A percentile compares a stretch with the other conserved stretches of the same genome.
These are phyloP conservation scores for Heliconius hortense DNA, from an alignment of 2,888 invertebrate species.

Conservation along the genomic window DNA sequence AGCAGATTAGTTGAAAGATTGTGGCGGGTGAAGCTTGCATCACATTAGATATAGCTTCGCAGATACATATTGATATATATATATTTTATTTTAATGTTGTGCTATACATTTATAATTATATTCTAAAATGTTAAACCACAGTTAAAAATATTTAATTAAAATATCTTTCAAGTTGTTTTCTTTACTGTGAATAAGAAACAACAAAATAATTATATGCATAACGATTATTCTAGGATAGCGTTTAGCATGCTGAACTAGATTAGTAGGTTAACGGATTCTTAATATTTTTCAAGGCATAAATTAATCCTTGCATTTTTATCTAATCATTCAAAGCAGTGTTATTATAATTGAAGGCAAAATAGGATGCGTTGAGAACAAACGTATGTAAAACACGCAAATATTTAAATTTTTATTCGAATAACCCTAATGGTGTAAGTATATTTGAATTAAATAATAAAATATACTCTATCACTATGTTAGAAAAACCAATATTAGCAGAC, in stretches of 20 bases:
- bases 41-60: too few species aligned
- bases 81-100: too few species aligned
- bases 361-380: neutral
- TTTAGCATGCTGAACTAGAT: conserved; percentile 1
- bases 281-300: neutral
- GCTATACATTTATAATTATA: too few species aligned
- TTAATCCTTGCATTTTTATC: neutral
- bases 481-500: conserved; percentile 15
- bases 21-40: too few species aligned
- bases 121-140: neutral
- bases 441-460: neutral
- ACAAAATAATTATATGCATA: conserved; percentile 6
- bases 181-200: neutral
- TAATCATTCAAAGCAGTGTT: conserved; percentile 2
- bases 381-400: neutral
- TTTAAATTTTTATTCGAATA: neutral
- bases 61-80: too few species aligned
- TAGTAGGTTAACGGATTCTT: conserved; percentile 20
- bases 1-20: too few species aligned
- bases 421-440: neutral
- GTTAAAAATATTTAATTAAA: neutral
- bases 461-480: neutral
- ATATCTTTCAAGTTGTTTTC: neutral
- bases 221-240: conserved; percentile 8
- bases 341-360: neutral